A percentile compares a stretch with the other conserved stretches of the same genome.
Conservation (phyloP, 1,140 invertebrate genomes). For the Phenacoccus solenopsis region DNA sequence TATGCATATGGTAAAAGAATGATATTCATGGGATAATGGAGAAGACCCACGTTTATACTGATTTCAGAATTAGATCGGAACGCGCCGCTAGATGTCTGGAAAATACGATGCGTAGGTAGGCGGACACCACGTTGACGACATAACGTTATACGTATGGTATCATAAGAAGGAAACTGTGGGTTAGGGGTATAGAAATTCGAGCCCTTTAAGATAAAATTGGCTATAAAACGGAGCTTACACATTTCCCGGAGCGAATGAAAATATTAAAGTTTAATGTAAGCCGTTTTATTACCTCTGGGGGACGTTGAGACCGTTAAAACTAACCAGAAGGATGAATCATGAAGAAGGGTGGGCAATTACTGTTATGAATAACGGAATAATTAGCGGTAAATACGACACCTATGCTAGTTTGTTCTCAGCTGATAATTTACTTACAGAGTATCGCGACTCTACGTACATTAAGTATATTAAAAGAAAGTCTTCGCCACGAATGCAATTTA, state of each 20-base stretch:
- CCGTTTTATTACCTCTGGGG: conserved; percentile 14
- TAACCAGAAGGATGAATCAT: conserved; percentile 14
- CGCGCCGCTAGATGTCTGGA: no score
- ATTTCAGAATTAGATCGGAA: no score
- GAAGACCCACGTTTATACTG: no score
- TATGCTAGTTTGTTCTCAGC: conserved; percentile 9
- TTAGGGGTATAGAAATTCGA: neutral
- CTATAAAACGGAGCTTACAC: conserved; percentile 14
- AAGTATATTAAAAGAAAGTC: neutral
- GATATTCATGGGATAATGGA: no score
- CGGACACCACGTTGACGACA: no score
- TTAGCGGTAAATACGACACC: conserved; percentile 16
- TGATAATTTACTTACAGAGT: conserved; percentile 10
- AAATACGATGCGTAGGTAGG: no score
- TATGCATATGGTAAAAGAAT: no score
- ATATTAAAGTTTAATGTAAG: conserved; percentile 17
- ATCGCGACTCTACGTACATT: neutral
- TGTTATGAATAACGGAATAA: conserved; percentile 17
- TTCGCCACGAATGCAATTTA: neutral
- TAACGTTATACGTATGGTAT: no score
- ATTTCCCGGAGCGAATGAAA: conserved; percentile 13
- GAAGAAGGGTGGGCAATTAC: conserved; percentile 5
- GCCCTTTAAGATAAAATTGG: conserved; percentile 13
- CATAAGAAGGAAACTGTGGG: neutral
- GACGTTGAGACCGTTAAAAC: conserved; percentile 15